Evolutionary conservation across 2,113 vertebrate species (phyloP).

Genomic region (Nerophis ophidion): DNA sequence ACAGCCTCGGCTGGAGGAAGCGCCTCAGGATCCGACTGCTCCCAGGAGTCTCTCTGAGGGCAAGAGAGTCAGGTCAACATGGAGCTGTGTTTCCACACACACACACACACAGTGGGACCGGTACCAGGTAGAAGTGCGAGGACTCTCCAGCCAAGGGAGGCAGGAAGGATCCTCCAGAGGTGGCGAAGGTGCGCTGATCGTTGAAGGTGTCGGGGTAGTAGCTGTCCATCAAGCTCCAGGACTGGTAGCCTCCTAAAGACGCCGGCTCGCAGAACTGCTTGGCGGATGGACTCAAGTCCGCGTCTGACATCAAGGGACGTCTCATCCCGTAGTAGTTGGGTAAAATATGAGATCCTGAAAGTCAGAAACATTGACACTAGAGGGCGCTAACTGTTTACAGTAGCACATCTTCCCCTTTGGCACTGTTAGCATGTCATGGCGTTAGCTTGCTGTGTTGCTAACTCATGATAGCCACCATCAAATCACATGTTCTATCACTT

Average conservation of each 20-base stretch:
- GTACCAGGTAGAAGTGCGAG: conserved; percentile 78
- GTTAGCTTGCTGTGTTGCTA: too few relatives aligned
- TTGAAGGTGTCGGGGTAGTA: conserved; percentile 77
- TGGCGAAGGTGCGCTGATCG: conserved; percentile 75
- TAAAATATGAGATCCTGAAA: conserved; percentile 75
- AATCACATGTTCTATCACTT: too few relatives aligned
- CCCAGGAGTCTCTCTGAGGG: conserved; percentile 85
- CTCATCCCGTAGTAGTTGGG: conserved; percentile 79
- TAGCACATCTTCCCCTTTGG: too few relatives aligned
- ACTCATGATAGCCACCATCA: too few relatives aligned
- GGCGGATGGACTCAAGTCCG: conserved; percentile 75
- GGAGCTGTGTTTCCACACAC: not conserved
- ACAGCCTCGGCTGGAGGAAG: conserved; percentile 69
- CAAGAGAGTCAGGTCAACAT: conserved; percentile 19
- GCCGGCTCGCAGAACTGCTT: conserved; percentile 80
- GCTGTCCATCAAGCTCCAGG: conserved; percentile 79
- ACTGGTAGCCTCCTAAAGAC: conserved; percentile 69
- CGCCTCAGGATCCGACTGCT: conserved; percentile 71
- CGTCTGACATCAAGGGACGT: conserved; percentile 78
- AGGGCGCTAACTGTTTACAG: too few relatives aligned
- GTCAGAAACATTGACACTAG: not conserved
- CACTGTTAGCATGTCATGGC: too few relatives aligned
- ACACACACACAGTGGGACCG: conserved; percentile 8
- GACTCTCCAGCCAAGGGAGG: conserved; percentile 78
- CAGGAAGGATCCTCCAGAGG: conserved; percentile 69